Evolutionary conservation across 2,888 invertebrate species (phyloP).

Genomic region (Pharmacophagus antenor): DNA sequence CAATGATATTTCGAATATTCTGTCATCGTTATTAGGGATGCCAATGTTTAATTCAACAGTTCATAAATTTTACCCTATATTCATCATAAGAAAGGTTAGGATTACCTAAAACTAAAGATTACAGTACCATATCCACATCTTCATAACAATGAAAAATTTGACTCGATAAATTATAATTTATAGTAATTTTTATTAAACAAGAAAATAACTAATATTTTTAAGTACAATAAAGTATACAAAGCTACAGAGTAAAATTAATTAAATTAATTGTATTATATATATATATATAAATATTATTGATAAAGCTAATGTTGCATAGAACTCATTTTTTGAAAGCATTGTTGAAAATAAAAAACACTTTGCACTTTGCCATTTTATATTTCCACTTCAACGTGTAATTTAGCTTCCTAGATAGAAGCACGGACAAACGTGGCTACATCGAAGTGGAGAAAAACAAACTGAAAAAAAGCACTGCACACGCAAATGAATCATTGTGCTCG

Average conservation of each 20-base stretch:
- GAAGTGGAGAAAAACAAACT: conserved; percentile 26
- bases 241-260: too few species aligned
- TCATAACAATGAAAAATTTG: too few species aligned
- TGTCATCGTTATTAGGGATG: conserved; percentile 28
- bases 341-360: conserved; percentile 10
- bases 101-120: too few species aligned
- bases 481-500: conserved; percentile 30
- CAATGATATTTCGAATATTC: conserved; percentile 32
- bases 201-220: too few species aligned
- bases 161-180: too few species aligned
- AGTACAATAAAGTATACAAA: too few species aligned
- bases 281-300: not conserved
- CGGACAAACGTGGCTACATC: conserved; percentile 24
- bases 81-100: too few species aligned
- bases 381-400: conserved; percentile 29
- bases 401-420: conserved; percentile 24
- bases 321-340: conserved; percentile 4
- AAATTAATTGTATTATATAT: too few species aligned
- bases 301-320: not conserved
- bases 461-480: conserved; percentile 16
- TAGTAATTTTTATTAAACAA: too few species aligned
- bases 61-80: too few species aligned
- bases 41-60: too few species aligned
- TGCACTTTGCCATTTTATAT: conserved; percentile 24
- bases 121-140: too few species aligned